Conservation (phyloP, 2,797 vertebrate species). For the Onychomys arenicola region DNA sequence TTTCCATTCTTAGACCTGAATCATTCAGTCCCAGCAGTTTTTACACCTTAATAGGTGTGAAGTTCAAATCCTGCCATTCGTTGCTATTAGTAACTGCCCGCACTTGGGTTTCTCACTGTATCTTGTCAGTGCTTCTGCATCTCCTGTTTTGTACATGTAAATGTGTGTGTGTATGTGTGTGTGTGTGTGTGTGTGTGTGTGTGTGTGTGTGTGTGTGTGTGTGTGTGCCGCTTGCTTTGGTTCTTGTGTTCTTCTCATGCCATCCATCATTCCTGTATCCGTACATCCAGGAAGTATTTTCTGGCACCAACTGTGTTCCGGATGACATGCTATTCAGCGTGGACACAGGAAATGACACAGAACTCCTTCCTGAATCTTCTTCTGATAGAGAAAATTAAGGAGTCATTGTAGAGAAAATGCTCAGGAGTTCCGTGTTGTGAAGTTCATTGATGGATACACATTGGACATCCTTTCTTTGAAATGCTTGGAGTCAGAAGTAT, state of each 20-base stretch:
- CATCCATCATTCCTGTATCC: background rate
- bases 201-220: too few species aligned
- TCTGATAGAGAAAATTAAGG: background rate
- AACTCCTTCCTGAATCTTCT: background rate
- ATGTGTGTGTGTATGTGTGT: too few species aligned
- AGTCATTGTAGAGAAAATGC: background rate
- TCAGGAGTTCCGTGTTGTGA: background rate
- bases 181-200: too few species aligned
- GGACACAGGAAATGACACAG: background rate
- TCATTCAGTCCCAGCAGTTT: background rate
- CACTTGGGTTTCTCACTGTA: background rate
- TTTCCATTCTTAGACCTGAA: slow-evolving; percentile 54
- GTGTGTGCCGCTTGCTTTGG: background rate
- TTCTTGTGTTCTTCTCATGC: background rate
- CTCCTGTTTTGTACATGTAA: background rate
- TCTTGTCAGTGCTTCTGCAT: background rate
- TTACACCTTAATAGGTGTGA: slow-evolving; percentile 37
- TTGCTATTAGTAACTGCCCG: background rate
- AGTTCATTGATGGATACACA: background rate
- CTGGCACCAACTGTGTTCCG: background rate
- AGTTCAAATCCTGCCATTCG: background rate
- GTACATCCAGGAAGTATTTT: background rate
- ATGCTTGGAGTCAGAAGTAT: background rate
- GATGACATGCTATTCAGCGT: background rate
- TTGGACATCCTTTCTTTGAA: background rate